Percentiles rank a stretch among this genome's conserved stretches.
phyloP scores from a whole-genome alignment of 2,113 vertebrate species.

The Phalacrocorax pelagicus region DNA sequence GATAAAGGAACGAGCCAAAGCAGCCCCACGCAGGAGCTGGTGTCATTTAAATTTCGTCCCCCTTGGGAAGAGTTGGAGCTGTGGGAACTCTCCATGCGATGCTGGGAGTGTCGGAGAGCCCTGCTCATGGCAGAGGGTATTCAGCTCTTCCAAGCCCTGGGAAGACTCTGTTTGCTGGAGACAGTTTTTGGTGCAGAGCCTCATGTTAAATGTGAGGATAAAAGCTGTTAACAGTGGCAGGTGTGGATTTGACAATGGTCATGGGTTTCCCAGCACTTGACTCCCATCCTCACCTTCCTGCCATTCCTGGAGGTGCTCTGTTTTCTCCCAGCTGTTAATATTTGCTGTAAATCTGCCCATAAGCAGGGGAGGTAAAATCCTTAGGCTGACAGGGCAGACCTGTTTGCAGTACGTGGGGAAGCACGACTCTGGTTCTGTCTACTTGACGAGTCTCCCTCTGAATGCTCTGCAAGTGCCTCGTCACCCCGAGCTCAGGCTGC shows the following conservation, averaged over 20 bases:
- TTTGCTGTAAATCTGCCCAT: rapidly evolving
- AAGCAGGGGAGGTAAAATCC: not conserved
- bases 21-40: not conserved
- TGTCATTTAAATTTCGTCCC: rapidly evolving
- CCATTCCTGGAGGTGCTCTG: rapidly evolving
- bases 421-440: not conserved
- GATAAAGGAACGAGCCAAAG: not conserved
- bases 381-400: not conserved
- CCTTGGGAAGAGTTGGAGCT: not conserved
- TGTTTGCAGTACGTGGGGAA: not conserved
- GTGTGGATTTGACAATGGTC: rapidly evolving
- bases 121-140: not conserved
- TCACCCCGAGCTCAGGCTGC: rapidly evolving
- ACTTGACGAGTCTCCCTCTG: not conserved
- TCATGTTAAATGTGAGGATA: not conserved
- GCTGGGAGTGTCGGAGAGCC: rapidly evolving
- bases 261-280: rapidly evolving
- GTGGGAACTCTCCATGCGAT: not conserved
- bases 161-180: not conserved
- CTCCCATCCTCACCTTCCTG: not conserved
- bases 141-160: not conserved
- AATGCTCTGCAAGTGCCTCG: not conserved
- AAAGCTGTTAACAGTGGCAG: rapidly evolving
- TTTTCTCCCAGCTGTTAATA: rapidly evolving
- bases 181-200: constrained; percentile 24